These are phyloP conservation scores for Sympetrum striolatum DNA, from an alignment of 2,888 invertebrate genomes.

Conservation along the genomic window DNA sequence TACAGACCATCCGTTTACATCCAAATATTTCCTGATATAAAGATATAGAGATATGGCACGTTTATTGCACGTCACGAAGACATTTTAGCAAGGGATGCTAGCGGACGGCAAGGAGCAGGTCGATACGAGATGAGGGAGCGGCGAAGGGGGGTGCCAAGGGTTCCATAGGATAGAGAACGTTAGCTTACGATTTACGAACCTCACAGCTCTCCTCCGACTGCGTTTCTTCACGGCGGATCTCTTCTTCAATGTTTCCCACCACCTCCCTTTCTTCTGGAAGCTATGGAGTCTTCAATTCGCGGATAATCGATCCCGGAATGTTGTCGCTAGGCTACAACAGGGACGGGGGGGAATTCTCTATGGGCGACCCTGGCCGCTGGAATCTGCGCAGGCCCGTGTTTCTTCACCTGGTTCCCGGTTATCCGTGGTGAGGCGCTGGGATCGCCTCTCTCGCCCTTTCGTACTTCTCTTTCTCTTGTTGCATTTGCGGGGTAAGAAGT, in stretches of 20 bases:
- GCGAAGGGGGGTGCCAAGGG: too few relatives aligned
- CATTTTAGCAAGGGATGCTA: too few relatives aligned
- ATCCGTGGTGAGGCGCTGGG: background rate
- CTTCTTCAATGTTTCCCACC: background rate
- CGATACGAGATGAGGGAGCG: too few relatives aligned
- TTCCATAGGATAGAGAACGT: background rate
- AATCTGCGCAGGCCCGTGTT: background rate
- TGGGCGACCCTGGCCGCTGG: background rate
- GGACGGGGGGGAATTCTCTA: background rate
- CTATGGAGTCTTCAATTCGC: background rate
- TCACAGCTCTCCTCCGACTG: background rate
- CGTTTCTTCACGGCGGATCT: background rate
- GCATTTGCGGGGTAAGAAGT: background rate
- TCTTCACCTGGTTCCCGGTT: background rate
- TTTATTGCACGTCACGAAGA: too few relatives aligned
- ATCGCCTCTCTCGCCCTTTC: background rate
- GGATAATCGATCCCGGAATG: background rate
- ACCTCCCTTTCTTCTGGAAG: background rate
- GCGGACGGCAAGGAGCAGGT: too few relatives aligned
- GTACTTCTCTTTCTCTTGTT: constrained; percentile 6
- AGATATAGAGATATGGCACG: too few relatives aligned
- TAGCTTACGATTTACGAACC: background rate
- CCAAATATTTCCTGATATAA: too few relatives aligned
- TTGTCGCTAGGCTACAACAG: background rate
- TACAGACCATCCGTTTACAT: too few relatives aligned